These are phyloP conservation scores for Callospermophilus lateralis DNA, from an alignment of 2,113 vertebrate genomes.

Conservation along the genomic window DNA sequence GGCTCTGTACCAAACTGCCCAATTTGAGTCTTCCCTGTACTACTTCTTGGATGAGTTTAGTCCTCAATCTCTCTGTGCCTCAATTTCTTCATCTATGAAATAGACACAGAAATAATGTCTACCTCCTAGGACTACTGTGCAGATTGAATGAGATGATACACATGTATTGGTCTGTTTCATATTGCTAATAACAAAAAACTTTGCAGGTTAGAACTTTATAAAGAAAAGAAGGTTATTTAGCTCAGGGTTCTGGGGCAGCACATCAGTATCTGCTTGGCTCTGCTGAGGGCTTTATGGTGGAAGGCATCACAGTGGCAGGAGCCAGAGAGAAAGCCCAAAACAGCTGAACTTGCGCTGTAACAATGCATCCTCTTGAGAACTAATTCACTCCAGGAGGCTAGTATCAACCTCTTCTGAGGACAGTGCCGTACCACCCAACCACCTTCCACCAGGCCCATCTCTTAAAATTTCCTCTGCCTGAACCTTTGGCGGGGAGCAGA, in stretches of 20 bases:
- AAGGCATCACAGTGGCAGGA: too few species aligned
- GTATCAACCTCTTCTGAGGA: neutral
- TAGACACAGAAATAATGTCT: too few species aligned
- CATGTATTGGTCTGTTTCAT: neutral
- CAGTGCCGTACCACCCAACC: neutral
- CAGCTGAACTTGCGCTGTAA: neutral
- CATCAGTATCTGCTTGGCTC: neutral
- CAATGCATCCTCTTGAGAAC: neutral
- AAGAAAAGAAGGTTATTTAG: neutral
- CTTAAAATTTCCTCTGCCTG: neutral
- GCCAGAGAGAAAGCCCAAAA: neutral
- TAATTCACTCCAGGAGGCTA: neutral
- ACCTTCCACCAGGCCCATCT: neutral
- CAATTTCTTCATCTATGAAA: neutral
- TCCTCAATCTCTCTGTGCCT: neutral
- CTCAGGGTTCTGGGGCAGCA: neutral
- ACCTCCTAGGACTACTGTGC: neutral
- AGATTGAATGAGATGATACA: neutral
- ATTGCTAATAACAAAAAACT: neutral
- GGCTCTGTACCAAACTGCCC: neutral
- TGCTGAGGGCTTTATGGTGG: too few species aligned
- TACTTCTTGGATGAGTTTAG: neutral
- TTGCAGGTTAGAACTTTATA: neutral
- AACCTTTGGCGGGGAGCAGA: neutral
- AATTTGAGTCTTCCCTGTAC: neutral